These are phyloP conservation scores for Casuarius casuarius DNA, from an alignment of 2,113 vertebrate genomes.

Conservation along the genomic window DNA sequence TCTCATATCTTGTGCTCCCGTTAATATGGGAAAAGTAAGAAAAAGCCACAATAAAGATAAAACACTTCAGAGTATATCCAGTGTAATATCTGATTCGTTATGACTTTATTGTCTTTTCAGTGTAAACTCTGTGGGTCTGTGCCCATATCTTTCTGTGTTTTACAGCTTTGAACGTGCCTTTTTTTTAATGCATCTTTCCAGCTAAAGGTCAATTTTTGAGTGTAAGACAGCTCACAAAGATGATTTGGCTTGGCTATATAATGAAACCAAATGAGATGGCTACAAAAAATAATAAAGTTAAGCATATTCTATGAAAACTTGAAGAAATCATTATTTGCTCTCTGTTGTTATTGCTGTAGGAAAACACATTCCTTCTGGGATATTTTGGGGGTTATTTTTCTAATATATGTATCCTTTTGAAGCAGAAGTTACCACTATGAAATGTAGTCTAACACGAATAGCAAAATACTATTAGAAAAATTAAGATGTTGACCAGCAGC, in stretches of 20 bases:
- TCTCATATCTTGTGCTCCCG: neutral
- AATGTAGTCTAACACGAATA: neutral
- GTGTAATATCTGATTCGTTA: rapidly evolving
- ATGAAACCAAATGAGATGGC: neutral
- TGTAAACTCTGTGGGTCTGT: neutral
- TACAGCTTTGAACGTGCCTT: neutral
- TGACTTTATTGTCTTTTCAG: neutral
- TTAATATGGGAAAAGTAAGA: neutral
- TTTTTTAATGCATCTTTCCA: neutral
- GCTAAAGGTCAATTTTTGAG: neutral
- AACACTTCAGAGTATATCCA: neutral
- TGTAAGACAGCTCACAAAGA: neutral
- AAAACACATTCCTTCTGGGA: neutral
- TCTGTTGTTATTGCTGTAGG: neutral
- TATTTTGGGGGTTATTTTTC: neutral
- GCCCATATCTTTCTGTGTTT: neutral
- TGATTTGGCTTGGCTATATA: neutral
- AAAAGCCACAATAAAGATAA: neutral
- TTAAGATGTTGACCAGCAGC: neutral
- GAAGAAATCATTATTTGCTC: neutral
- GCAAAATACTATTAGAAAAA: neutral
- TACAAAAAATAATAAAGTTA: neutral
- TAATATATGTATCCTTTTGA: neutral
- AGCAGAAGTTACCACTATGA: neutral
- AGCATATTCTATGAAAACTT: neutral